These are phyloP conservation scores for Caenorhabditis sp. DNA, from an alignment of 2,888 invertebrate species.

Conservation along the genomic window DNA sequence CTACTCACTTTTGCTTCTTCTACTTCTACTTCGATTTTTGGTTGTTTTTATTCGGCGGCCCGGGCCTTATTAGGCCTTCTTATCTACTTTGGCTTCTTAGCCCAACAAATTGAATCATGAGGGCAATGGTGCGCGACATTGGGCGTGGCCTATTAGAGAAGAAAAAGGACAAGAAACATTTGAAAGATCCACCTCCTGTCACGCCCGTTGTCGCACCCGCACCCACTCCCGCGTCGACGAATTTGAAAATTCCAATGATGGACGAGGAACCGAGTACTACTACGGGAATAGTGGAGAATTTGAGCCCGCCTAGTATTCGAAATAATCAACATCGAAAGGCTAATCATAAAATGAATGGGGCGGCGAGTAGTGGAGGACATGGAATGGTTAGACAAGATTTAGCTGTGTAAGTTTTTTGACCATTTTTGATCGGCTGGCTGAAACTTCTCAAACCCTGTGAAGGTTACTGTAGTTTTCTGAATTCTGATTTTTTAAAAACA, in stretches of 20 bases:
- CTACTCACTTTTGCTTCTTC: too few species aligned
- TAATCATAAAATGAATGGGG: background rate
- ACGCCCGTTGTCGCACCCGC: background rate
- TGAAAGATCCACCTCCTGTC: background rate
- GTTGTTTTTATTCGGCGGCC: background rate
- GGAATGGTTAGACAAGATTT: background rate
- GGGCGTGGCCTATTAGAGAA: background rate
- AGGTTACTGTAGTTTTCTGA: background rate
- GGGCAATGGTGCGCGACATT: background rate
- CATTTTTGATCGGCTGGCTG: too few species aligned
- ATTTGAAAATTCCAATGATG: background rate
- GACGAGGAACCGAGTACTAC: background rate
- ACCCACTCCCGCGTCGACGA: background rate
- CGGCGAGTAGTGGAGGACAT: background rate
- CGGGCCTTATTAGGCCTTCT: too few species aligned
- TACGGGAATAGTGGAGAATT: background rate
- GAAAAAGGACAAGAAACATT: background rate
- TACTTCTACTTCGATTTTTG: too few species aligned
- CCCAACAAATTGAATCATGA: background rate
- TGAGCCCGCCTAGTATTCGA: background rate
- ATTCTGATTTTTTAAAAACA: too few species aligned
- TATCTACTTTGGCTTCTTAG: too few species aligned
- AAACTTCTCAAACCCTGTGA: too few species aligned
- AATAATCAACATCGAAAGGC: conserved; percentile 5
- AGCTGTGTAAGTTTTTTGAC: background rate